Base-by-base conservation (phyloP, 2,888 invertebrate genomes). In the Ariolimax columbianus region DNA sequence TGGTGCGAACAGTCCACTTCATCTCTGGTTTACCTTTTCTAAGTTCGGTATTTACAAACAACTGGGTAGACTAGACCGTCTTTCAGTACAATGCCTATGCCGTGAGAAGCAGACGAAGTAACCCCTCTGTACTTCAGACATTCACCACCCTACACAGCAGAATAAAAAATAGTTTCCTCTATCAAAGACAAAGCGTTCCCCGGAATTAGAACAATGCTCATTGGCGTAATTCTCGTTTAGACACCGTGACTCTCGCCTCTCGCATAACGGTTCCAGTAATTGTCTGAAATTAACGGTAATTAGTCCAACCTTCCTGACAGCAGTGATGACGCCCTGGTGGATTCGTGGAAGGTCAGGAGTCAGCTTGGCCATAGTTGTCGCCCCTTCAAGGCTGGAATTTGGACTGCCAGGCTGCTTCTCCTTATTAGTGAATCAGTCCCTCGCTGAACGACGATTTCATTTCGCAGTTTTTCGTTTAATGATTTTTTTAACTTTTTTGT, bases 251-350 rank as follows among this genome's bases (percentile, higher is more conserved):
- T 4, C 78, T 17, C 33, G 36, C 77, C 47, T 30, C 4, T 19
- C n/a, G 36, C 17, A 4, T 63, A 59, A 63, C 78, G n/a, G n/a
- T 38, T 63, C 38, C 36, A 38, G 33, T 80, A 80, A 80, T 80
- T 80, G 68, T n/a, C 47, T 14, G 33, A 70, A 80, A 80, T 68
- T 80, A 80, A 36, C 47, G 43, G 23, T 26, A 80, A 80, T 80
- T 80, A 80, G n/a, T 43, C n/a, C 80, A 47, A 14, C 80, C 3
- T 7, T 51, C 43, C 2, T 68, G 68, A 68, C 68, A 68, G 43
- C 47, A 80, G 33, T 19, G 80, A 68, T 68, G 80, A 80, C 80
- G 80, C 80, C 80, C 80, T 17, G 47, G 43, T 47, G 33, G 1
- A 40, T 43, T 38, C 43, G n/a, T 19, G 33, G 33, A 80, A 80